Evolutionary conservation across 1,140 invertebrate genomes (phyloP), one percentile per base, ranked within the genome.

Genomic region (Xylocopa sonorina): DNA sequence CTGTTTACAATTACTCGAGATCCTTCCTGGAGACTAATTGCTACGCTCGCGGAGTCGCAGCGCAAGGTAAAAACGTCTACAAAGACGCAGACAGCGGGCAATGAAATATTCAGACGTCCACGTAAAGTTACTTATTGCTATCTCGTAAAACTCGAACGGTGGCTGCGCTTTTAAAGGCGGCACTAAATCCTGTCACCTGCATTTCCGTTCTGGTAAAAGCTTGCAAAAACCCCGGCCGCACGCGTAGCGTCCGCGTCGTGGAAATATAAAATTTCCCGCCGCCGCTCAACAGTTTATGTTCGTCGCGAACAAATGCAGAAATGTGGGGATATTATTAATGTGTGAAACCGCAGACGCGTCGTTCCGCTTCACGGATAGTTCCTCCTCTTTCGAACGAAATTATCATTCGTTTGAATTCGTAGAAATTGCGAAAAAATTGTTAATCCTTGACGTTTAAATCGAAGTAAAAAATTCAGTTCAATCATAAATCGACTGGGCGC

Each of bases 31-130:
- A 10, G 14, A 43, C 43, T 78, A 68, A 84, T 84, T 73, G 9
- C 57, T 14, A 50, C 5, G n/a, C 2, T 3, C 21, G 14, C 32
- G 0, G 14, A n/a, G 57, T 53, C 12, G 1, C 6, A 0, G n/a
- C 16, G 0, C 5, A 9, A 0, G 0, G 2, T 29, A 48, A 29
- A n/a, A n/a, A 32, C 6, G 29, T 21, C n/a, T 5, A 60, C 10
- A 60, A 12, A 27, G 27, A 24, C n/a, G 4, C 2, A 55, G 21
- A 48, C 10, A 38, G 14, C 2, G 18, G 27, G 48, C 46, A 74
- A 83, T 74, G 63, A 83, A 83, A 83, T 69, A 83, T 79, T 68
- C 34, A 69, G 16, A 51, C 51, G 46, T 53, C 16, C 38, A 16
- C 16, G 46, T 66, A 32, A 66, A 77, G 24, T 72, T 62, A 29